Evolutionary conservation across 2,888 invertebrate species (phyloP).

Genomic region (Branchellion lobata): DNA sequence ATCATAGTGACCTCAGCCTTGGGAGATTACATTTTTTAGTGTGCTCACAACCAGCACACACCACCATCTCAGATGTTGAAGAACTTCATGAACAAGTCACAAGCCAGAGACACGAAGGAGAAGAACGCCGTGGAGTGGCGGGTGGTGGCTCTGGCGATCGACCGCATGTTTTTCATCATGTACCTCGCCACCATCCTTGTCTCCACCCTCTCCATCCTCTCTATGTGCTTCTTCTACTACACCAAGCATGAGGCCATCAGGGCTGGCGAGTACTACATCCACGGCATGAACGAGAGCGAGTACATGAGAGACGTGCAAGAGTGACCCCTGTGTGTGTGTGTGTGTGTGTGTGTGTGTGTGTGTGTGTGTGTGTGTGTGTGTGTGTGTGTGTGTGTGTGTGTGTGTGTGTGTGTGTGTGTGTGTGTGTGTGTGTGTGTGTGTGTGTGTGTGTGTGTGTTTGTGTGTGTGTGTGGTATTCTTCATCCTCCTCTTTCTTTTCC

Average conservation of each 20-base stretch:
- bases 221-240: conserved; percentile 45
- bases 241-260: conserved; percentile 26
- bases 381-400: conserved; percentile 27
- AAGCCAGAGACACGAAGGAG: conserved; percentile 56
- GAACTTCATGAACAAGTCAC: conserved; percentile 54
- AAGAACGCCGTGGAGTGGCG: conserved; percentile 54
- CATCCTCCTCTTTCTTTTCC: background rate
- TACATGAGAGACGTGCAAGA: background rate
- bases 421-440: conserved; percentile 10
- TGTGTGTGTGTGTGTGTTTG: conserved; percentile 2
- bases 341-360: conserved; percentile 16
- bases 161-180: conserved; percentile 52
- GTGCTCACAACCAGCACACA: too few species aligned
- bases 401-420: conserved; percentile 32
- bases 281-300: background rate
- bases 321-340: conserved; percentile 1
- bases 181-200: conserved; percentile 51
- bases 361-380: conserved; percentile 23
- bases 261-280: background rate
- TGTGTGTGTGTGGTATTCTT: background rate
- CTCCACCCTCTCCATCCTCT: conserved; percentile 50
- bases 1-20: too few species aligned
- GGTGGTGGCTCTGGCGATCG: conserved; percentile 51
- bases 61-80: conserved; percentile 50
- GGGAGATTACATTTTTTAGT: background rate